Evolutionary conservation across 2,888 invertebrate species (phyloP).

Genomic region (Hololepta plana): DNA sequence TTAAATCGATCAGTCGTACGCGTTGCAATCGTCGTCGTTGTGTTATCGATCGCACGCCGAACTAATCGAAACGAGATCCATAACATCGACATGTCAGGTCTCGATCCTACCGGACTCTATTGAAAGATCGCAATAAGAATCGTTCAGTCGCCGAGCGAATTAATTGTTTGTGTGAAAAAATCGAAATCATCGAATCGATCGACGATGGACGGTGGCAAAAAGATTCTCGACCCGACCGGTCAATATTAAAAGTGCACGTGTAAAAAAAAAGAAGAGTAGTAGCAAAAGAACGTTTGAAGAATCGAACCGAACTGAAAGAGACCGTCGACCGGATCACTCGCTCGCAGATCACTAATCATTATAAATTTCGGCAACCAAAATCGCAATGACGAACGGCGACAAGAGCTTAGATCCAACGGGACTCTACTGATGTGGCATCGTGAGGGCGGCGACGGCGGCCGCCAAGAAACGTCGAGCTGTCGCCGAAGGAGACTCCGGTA

Average conservation of each 20-base stretch:
- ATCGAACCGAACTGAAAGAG: too few relatives aligned
- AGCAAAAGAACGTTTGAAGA: too few relatives aligned
- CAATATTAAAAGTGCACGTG: conserved; percentile 21
- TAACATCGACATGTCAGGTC: conserved; percentile 20
- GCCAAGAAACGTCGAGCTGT: conserved; percentile 28
- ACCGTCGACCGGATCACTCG: too few relatives aligned
- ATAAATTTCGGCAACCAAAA: conserved; percentile 1
- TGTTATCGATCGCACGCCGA: conserved; percentile 6
- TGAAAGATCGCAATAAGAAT: conserved; percentile 10
- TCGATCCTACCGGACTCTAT: conserved; percentile 24
- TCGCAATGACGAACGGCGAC: conserved; percentile 12
- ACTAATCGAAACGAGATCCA: conserved; percentile 3
- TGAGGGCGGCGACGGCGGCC: conserved; percentile 26
- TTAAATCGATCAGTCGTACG: too few relatives aligned
- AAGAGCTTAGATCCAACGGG: conserved; percentile 23
- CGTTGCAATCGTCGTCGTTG: conserved; percentile 2
- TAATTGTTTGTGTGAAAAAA: too few relatives aligned
- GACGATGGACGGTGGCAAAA: conserved; percentile 25
- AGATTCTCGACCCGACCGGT: conserved; percentile 25
- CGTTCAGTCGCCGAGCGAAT: too few relatives aligned
- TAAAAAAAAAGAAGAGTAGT: too few relatives aligned
- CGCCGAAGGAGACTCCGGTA: conserved; percentile 27
- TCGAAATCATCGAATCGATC: background rate
- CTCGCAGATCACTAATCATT: too few relatives aligned
- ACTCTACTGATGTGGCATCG: conserved; percentile 28